Conservation (phyloP, 2,797 vertebrate species). For the Vespertilio murinus region DNA sequence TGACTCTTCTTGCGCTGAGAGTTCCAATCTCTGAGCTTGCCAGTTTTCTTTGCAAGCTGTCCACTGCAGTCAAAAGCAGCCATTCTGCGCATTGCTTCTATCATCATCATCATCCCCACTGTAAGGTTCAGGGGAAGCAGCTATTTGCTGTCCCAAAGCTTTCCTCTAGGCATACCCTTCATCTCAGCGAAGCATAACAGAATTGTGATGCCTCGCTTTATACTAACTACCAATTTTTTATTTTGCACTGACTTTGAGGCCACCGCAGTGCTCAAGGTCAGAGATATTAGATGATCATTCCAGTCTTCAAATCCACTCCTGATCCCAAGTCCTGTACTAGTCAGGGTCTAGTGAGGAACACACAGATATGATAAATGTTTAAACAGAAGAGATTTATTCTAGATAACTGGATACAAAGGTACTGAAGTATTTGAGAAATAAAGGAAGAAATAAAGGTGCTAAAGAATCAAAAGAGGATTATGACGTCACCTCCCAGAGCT, state of each 20-base stretch:
- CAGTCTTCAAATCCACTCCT: background rate
- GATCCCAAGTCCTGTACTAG: background rate
- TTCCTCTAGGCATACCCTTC: rapidly evolving
- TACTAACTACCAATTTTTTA: rapidly evolving
- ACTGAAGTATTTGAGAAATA: background rate
- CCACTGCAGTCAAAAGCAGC: too few species aligned
- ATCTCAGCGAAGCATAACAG: background rate
- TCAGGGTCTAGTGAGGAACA: background rate
- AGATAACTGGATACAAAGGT: background rate
- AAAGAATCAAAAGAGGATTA: background rate
- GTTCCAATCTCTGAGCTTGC: background rate
- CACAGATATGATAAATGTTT: background rate
- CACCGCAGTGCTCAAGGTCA: background rate
- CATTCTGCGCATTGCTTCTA: rapidly evolving
- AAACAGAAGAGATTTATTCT: background rate
- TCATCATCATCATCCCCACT: rapidly evolving
- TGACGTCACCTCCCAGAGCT: rapidly evolving
- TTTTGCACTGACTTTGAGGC: background rate
- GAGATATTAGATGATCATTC: background rate
- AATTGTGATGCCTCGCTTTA: background rate
- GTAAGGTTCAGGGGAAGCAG: rapidly evolving
- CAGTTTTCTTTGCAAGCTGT: background rate
- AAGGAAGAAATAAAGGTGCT: background rate
- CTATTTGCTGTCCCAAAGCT: background rate
- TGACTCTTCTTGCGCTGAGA: background rate